Percentiles rank a stretch among this genome's conserved stretches.
These are phyloP conservation scores for Steinernema khuongi DNA, from an alignment of 1,140 invertebrate species.

Conservation along the genomic window DNA sequence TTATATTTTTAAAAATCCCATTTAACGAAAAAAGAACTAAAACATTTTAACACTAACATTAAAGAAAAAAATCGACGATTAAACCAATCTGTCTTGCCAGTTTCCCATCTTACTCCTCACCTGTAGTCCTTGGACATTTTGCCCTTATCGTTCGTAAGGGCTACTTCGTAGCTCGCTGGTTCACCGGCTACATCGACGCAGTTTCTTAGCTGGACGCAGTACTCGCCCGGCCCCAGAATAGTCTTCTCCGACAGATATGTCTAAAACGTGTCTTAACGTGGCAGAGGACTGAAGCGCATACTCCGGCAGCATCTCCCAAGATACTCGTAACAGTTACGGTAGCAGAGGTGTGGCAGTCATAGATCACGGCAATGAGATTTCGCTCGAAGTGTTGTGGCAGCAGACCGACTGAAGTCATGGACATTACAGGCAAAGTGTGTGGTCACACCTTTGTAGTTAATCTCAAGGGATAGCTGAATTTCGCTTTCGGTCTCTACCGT, in stretches of 20 bases:
- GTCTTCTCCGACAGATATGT: not conserved
- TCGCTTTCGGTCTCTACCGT: not conserved
- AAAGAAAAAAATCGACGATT: too few species aligned
- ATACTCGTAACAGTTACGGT: not conserved
- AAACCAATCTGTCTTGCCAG: too few species aligned
- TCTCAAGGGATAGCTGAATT: not conserved
- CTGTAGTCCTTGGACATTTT: constrained; percentile 7
- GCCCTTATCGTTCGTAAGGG: not conserved
- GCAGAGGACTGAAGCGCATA: not conserved
- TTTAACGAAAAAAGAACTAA: too few species aligned
- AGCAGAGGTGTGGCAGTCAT: not conserved
- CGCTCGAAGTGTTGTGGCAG: not conserved
- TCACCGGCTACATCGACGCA: not conserved
- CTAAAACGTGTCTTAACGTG: not conserved
- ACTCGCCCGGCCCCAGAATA: not conserved
- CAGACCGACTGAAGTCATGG: not conserved
- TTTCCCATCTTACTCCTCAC: too few species aligned
- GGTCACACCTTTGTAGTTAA: not conserved
- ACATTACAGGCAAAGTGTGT: not conserved
- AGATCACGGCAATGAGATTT: not conserved
- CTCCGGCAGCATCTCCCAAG: not conserved
- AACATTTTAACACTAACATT: too few species aligned
- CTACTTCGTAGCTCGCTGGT: not conserved
- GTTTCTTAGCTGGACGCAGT: constrained; percentile 7
- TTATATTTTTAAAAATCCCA: too few species aligned